A percentile compares a stretch with the other conserved stretches of the same genome.
Conservation (phyloP, 2,113 vertebrate genomes). For the Thermophis baileyi region DNA sequence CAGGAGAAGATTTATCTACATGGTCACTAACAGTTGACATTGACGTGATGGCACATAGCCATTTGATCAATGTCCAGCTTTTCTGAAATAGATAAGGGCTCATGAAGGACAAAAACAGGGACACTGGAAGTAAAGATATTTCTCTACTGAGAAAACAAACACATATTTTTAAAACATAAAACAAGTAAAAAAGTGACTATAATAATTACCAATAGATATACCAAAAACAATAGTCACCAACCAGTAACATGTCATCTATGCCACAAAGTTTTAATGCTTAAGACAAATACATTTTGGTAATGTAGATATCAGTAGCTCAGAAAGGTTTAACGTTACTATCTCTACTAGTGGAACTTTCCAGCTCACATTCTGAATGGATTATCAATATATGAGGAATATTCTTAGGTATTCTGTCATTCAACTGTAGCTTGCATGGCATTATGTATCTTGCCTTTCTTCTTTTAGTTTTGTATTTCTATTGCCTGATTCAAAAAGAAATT, state of each 20-base stretch:
- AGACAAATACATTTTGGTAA: conserved; percentile 8
- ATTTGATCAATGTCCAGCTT: neutral
- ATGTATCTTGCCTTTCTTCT: neutral
- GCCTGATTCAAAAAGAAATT: neutral
- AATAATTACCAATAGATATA: neutral
- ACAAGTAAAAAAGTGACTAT: neutral
- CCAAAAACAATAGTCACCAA: neutral
- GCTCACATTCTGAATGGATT: neutral
- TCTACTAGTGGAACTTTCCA: neutral
- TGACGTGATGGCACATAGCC: neutral
- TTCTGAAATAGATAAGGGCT: neutral
- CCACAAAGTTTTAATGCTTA: conserved; percentile 14
- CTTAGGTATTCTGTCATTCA: neutral
- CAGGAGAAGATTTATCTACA: neutral
- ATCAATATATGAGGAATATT: neutral
- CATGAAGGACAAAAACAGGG: neutral
- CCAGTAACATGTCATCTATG: neutral
- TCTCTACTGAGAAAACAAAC: neutral
- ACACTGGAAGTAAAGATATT: neutral
- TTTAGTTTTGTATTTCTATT: neutral
- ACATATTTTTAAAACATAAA: neutral
- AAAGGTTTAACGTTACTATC: neutral
- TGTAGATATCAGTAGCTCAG: conserved; percentile 16
- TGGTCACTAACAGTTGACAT: neutral
- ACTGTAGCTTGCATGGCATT: neutral